Evolutionary conservation across 2,888 invertebrate genomes (phyloP).

Genomic region (Boloria selene): DNA sequence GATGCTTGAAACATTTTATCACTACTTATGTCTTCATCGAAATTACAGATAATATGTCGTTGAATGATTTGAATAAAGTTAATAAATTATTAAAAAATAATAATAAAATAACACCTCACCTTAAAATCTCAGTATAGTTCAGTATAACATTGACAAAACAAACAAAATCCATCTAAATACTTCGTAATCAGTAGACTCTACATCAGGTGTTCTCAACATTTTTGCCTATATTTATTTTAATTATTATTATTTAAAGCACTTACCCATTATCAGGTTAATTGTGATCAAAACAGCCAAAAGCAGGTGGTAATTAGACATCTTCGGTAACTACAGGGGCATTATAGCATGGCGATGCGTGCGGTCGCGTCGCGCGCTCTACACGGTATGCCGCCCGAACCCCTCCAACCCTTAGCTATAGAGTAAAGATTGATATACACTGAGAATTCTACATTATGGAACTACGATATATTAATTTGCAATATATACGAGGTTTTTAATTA

Average conservation of each 20-base stretch:
- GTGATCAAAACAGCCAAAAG: conserved; percentile 59
- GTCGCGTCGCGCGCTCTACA: conserved; percentile 51
- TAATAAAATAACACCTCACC: not conserved
- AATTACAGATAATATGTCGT: too few species aligned
- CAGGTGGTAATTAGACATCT: conserved; percentile 63
- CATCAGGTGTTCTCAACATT: conserved; percentile 1
- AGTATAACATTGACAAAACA: conserved; percentile 14
- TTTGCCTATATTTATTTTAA: not conserved
- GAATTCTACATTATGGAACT: not conserved
- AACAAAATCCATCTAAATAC: conserved; percentile 5
- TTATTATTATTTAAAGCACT: conserved; percentile 44
- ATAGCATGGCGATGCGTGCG: conserved; percentile 50
- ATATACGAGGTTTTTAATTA: too few species aligned
- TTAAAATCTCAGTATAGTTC: not conserved
- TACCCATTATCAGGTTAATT: conserved; percentile 61
- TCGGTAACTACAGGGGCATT: conserved; percentile 51
- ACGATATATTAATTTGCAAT: too few species aligned
- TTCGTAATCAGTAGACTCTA: conserved; percentile 16
- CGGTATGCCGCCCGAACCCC: conserved; percentile 46
- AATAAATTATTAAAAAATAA: not conserved
- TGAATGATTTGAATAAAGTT: too few species aligned
- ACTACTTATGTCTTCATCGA: too few species aligned
- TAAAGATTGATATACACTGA: conserved; percentile 24
- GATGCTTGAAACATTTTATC: too few species aligned
- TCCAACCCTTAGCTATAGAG: conserved; percentile 34